Percentiles rank a stretch among this genome's conserved stretches.
Evolutionary conservation across 2,113 vertebrate species (phyloP).

Genomic region (Fulica atra): DNA sequence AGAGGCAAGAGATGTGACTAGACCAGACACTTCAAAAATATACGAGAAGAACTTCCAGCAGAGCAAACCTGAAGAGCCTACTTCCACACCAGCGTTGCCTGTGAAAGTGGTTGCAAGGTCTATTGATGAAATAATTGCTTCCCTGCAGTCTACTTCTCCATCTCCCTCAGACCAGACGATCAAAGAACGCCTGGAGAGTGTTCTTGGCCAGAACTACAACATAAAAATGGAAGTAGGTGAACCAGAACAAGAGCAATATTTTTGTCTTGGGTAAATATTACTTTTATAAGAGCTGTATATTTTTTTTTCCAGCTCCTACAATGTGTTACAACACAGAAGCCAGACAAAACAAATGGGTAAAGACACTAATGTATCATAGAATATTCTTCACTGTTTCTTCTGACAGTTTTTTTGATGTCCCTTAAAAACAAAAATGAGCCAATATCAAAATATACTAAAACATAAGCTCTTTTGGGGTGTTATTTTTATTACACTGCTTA

Average conservation of each 20-base stretch:
- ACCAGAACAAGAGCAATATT: constrained; percentile 22
- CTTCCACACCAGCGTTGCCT: not conserved
- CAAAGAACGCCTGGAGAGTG: constrained; percentile 73
- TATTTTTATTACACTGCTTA: not conserved
- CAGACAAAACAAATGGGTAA: constrained; percentile 41
- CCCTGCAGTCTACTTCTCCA: constrained; percentile 66
- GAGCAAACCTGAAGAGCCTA: not conserved
- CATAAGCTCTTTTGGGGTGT: not conserved
- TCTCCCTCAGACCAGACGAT: constrained; percentile 68
- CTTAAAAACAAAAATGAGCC: not conserved
- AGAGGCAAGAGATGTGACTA: not conserved
- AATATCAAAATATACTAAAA: not conserved
- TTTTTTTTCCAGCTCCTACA: constrained; percentile 30
- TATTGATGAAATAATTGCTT: constrained; percentile 78
- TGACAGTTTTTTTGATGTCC: not conserved
- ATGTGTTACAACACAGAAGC: constrained; percentile 42
- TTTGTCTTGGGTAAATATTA: constrained; percentile 50
- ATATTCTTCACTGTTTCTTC: not conserved
- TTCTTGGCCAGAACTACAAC: constrained; percentile 75
- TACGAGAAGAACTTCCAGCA: not conserved
- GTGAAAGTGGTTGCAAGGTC: constrained; percentile 42
- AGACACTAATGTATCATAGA: not conserved
- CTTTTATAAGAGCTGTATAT: constrained; percentile 54
- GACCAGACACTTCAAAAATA: not conserved
- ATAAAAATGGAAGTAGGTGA: constrained; percentile 73